Evolutionary conservation across 2,888 invertebrate species (phyloP), one percentile per base, ranked within the genome.

Genomic region (Caenorhabditis wallacei): DNA sequence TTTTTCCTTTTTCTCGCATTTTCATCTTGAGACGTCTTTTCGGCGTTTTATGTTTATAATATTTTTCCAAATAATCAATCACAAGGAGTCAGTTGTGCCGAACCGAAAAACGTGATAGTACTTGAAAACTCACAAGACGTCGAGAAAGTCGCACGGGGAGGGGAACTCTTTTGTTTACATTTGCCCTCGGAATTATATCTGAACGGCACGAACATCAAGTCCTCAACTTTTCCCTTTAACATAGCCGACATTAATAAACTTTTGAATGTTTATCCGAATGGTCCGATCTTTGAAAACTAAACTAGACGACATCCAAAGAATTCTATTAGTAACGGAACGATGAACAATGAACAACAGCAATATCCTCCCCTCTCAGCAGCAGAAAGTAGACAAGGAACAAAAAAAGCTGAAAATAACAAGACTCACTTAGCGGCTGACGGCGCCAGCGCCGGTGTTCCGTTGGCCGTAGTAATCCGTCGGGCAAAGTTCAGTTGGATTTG

Each of bases 401-500:
- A 22, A 56, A 66, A 22, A 40, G 16, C 22, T 20, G 64, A 37
- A 48, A 59, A 80, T 48, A 66, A 56, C 51, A 57, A 30, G n/a
- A 82, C 82, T 70, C 48, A 86, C 85, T 82, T 82, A 48, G 75
- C 76, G 8, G 63, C 71, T n/a, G 80, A 76, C 30, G 84, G 76
- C 57, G 80, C 80, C 40, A 84, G 37, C 20, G 84, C 80, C 10
- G 81, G 80, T 53, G 84, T 78, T 64, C 84, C 80, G 40, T 83
- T 80, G 22, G 84, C 70, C 13, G 79, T 84, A 18, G 82, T 85
- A 13, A 83, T 78, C 18, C 87, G 53, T 26, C 87, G 72, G 2
- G 87, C 82, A 66, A 86, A 87, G 54, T 87, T 71, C 53, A 88
- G 76, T 51, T 86, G 86, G 46, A 88, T 87, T 40, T 87, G 84